Evolutionary conservation across 1,140 invertebrate species (phyloP).

Genomic region (Berghia stephanieae): DNA sequence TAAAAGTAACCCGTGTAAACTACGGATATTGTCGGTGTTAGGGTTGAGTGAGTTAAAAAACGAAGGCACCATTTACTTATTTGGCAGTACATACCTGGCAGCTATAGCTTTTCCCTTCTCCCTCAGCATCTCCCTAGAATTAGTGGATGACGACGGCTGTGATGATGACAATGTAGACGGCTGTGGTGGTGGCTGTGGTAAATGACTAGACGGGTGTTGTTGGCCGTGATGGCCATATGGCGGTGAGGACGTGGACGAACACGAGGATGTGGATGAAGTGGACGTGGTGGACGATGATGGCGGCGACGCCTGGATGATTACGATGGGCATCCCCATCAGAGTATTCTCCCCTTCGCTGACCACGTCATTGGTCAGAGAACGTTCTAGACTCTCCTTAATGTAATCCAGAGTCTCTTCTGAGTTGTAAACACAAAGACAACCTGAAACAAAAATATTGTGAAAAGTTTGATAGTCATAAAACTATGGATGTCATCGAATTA

Average conservation of each 20-base stretch:
- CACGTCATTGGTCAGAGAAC: slow-evolving; percentile 88
- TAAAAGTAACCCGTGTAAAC: no score
- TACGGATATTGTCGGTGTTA: no score
- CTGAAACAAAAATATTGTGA: slow-evolving; percentile 49
- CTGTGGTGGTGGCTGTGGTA: no score
- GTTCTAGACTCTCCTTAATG: slow-evolving; percentile 88
- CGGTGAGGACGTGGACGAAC: no score
- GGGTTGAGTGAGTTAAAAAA: no score
- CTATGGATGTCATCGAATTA: no score
- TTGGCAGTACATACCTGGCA: slow-evolving; percentile 12
- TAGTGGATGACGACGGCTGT: no score
- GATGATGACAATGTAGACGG: no score
- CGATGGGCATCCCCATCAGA: slow-evolving; percentile 80
- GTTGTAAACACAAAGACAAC: slow-evolving; percentile 81
- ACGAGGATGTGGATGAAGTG: slow-evolving; percentile 15
- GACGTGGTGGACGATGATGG: neutral
- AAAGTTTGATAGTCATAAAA: no score
- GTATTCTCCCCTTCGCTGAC: slow-evolving; percentile 83
- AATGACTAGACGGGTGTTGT: no score
- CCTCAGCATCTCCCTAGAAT: slow-evolving; percentile 79
- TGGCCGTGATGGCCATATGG: no score
- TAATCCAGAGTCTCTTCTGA: slow-evolving; percentile 92
- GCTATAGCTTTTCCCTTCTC: slow-evolving; percentile 82
- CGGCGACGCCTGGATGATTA: slow-evolving; percentile 90
- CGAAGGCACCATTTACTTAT: no score